These are phyloP conservation scores for Tokudaia muenninki DNA, from an alignment of 2,797 vertebrate species.

Conservation along the genomic window DNA sequence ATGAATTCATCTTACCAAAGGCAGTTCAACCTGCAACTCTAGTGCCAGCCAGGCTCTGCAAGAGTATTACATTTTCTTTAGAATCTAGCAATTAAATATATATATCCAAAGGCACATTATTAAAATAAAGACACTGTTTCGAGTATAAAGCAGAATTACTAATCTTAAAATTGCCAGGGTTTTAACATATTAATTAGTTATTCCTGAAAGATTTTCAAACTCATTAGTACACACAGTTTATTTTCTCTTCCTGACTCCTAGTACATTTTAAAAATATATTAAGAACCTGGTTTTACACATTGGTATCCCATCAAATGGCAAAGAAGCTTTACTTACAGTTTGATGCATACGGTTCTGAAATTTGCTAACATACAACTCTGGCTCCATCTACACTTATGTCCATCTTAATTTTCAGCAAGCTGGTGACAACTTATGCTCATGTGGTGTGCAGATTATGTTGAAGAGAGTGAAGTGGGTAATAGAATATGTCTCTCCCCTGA, in stretches of 20 bases:
- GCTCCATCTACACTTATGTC: constrained; percentile 11
- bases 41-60: constrained; percentile 11
- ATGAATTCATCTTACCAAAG: constrained; percentile 27
- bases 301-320: constrained; percentile 13
- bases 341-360: background rate
- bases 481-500: constrained; percentile 36
- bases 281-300: constrained; percentile 50
- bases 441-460: background rate
- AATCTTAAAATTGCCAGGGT: constrained; percentile 63
- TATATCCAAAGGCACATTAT: constrained; percentile 24
- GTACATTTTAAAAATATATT: background rate
- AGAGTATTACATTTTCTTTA: constrained; percentile 66
- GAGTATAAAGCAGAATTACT: constrained; percentile 61
- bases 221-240: constrained; percentile 15
- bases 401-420: constrained; percentile 45
- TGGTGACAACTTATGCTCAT: background rate
- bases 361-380: background rate
- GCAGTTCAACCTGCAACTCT: background rate
- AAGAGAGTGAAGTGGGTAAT: background rate
- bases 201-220: constrained; percentile 61
- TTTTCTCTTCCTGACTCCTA: constrained; percentile 43
- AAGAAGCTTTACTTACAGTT: constrained; percentile 40
- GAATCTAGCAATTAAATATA: constrained; percentile 62
- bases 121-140: constrained; percentile 57
- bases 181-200: constrained; percentile 69